A percentile compares a stretch with the other conserved stretches of the same genome.
Evolutionary conservation across 2,113 vertebrate genomes (phyloP).

Genomic region (Meriones unguiculatus): DNA sequence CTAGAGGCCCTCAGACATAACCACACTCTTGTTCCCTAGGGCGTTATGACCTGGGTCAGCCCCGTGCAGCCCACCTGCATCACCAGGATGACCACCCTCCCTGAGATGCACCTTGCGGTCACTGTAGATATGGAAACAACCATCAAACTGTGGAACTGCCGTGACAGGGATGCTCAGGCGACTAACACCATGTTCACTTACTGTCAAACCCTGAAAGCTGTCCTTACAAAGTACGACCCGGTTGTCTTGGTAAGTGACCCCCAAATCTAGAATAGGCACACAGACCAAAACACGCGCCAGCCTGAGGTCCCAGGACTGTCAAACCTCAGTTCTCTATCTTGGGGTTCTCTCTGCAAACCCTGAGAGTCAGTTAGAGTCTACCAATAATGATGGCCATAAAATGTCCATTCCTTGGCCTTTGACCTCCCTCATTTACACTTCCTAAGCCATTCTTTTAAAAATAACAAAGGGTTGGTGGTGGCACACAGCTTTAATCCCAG

Average conservation of each 20-base stretch:
- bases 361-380: background rate
- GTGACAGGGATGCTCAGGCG: background rate
- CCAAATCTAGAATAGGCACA: background rate
- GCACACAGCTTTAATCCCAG: too few relatives aligned
- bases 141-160: constrained; percentile 63
- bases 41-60: constrained; percentile 32
- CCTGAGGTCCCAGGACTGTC: background rate
- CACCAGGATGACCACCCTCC: background rate
- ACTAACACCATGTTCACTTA: fast-evolving
- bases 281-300: background rate
- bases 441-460: background rate
- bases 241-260: constrained; percentile 54
- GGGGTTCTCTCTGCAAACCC: background rate
- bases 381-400: background rate
- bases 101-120: background rate
- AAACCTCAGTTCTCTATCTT: background rate
- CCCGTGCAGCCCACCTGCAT: background rate
- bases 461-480: background rate
- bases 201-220: background rate
- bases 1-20: background rate
- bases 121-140: background rate
- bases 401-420: background rate
- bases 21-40: background rate
- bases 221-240: background rate
- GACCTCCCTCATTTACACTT: background rate